Conservation (phyloP, 2,888 invertebrate species). For the Coleophora deauratella region DNA sequence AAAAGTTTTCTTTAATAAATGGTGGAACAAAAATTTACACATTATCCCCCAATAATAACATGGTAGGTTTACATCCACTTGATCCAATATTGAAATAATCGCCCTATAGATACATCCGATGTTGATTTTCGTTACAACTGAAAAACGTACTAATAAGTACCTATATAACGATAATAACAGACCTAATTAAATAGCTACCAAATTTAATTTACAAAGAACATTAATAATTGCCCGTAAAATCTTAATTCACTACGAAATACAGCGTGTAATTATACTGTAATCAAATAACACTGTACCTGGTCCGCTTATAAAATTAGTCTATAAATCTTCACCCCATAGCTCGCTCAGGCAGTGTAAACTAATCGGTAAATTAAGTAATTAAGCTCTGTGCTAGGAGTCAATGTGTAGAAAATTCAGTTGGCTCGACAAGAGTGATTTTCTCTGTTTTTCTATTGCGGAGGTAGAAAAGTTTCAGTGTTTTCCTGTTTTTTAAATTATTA, state of each 20-base stretch:
- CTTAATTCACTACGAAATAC: no score
- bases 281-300: slow-evolving; percentile 27
- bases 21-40: no score
- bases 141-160: no score
- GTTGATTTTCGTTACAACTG: no score
- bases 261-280: slow-evolving; percentile 23
- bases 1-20: no score
- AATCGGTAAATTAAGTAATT: slow-evolving; percentile 63
- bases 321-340: slow-evolving; percentile 46
- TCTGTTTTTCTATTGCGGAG: slow-evolving; percentile 33
- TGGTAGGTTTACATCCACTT: no score
- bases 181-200: not conserved
- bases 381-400: slow-evolving; percentile 52
- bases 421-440: slow-evolving; percentile 40
- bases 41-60: no score
- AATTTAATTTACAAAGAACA: slow-evolving; percentile 2
- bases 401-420: slow-evolving; percentile 63
- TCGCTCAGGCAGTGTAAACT: slow-evolving; percentile 46
- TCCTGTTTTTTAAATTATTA: no score
- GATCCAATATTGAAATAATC: no score
- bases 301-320: slow-evolving; percentile 37
- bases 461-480: slow-evolving; percentile 23
- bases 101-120: no score
- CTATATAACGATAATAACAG: no score
- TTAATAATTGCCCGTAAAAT: no score